A percentile compares a stretch with the other conserved stretches of the same genome.
Evolutionary conservation across 1,140 invertebrate genomes (phyloP).

Genomic region (Pachypsylla venusta): DNA sequence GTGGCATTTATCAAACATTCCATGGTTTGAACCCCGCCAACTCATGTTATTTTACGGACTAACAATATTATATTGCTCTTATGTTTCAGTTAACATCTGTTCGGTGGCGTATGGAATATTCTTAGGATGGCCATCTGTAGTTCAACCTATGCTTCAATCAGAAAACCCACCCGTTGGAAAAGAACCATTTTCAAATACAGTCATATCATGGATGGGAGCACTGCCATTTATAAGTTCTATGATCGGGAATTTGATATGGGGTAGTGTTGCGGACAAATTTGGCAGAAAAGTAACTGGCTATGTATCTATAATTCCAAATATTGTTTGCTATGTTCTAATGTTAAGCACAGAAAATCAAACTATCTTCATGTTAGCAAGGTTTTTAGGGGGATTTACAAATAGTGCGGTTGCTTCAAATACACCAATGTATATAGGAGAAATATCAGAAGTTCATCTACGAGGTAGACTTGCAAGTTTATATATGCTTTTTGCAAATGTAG

Average conservation of each 20-base stretch:
- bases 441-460: constrained; percentile 59
- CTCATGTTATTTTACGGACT: too few relatives aligned
- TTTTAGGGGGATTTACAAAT: constrained; percentile 55
- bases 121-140: constrained; percentile 37
- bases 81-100: constrained; percentile 36
- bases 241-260: constrained; percentile 51
- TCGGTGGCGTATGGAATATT: constrained; percentile 35
- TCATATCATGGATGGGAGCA: constrained; percentile 53
- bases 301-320: constrained; percentile 49
- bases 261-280: constrained; percentile 49
- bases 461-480: constrained; percentile 68
- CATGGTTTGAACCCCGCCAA: too few relatives aligned
- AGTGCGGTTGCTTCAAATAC: constrained; percentile 66
- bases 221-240: constrained; percentile 63
- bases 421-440: constrained; percentile 77
- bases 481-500: constrained; percentile 66
- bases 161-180: constrained; percentile 29
- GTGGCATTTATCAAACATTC: too few relatives aligned
- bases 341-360: constrained; percentile 41
- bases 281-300: constrained; percentile 61
- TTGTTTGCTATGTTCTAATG: constrained; percentile 59
- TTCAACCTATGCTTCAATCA: constrained; percentile 32
- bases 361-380: constrained; percentile 50
- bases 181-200: constrained; percentile 31
- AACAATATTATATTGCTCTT: too few relatives aligned